Conservation (phyloP, 2,888 invertebrate species). For the Enoplolaimus lenunculus region DNA sequence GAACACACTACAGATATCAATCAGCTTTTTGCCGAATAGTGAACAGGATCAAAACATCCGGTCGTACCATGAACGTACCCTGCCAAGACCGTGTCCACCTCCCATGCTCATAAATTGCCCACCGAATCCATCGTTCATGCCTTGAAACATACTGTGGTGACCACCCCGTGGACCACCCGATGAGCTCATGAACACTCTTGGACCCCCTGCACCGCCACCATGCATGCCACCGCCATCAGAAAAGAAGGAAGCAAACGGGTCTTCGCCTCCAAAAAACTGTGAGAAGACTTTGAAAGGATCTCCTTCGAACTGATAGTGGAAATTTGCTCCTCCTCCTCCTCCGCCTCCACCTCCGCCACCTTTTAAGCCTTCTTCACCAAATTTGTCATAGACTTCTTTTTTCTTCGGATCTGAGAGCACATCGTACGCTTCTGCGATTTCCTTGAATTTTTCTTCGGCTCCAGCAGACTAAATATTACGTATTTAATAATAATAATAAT, state of each 20-base stretch:
- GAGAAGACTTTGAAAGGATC: conserved; percentile 92
- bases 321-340: conserved; percentile 48
- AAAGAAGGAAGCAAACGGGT: conserved; percentile 84
- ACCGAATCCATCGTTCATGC: neutral
- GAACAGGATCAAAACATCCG: no score
- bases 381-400: conserved; percentile 41
- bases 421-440: conserved; percentile 45
- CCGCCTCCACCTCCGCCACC: conserved; percentile 28
- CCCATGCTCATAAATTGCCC: neutral
- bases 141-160: neutral
- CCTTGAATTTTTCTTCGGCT: conserved; percentile 47
- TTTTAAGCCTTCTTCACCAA: conserved; percentile 40
- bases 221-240: conserved; percentile 52
- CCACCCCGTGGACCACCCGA: neutral
- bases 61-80: no score
- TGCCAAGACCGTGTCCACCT: no score
- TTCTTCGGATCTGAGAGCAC: conserved; percentile 43
- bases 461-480: conserved; percentile 45
- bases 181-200: neutral
- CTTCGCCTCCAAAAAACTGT: conserved; percentile 86
- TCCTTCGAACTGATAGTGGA: conserved; percentile 75
- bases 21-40: no score
- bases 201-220: conserved; percentile 33
- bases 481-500: no score
- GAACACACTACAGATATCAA: no score